Percentiles rank a stretch among this genome's conserved stretches.
Conservation (phyloP, 2,113 vertebrate genomes). For the Cinclus mexicanus region DNA sequence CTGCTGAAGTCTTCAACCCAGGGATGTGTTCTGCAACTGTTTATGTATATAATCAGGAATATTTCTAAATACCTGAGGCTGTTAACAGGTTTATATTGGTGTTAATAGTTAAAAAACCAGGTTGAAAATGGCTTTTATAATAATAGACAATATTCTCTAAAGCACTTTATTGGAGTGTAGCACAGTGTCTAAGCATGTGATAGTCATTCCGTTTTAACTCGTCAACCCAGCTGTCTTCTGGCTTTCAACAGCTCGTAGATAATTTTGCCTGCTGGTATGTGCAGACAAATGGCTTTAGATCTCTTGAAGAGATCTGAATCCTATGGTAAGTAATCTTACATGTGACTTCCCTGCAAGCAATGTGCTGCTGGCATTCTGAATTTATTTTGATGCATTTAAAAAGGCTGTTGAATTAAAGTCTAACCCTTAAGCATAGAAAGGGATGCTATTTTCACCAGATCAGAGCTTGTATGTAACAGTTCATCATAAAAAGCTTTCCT, state of each 20-base stretch:
- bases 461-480: not conserved
- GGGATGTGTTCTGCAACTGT: not conserved
- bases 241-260: not conserved
- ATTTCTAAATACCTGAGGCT: not conserved
- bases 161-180: not conserved
- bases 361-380: not conserved
- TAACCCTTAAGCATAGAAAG: not conserved
- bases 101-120: not conserved
- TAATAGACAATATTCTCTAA: not conserved
- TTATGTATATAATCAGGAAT: not conserved
- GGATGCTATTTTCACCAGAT: not conserved
- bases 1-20: not conserved
- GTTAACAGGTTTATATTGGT: not conserved
- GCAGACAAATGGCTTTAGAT: conserved; percentile 32
- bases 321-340: conserved; percentile 3
- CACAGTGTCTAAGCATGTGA: conserved; percentile 30
- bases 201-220: conserved; percentile 40
- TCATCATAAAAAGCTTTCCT: not conserved
- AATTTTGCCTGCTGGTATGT: not conserved
- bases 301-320: not conserved
- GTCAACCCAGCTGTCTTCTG: conserved; percentile 1
- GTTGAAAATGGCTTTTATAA: not conserved
- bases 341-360: conserved; percentile 43
- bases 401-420: conserved; percentile 14
- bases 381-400: not conserved